Percentiles rank a stretch among this genome's conserved stretches.
These are phyloP conservation scores for Agapornis roseicollis DNA, from an alignment of 2,113 vertebrate species.

Conservation along the genomic window DNA sequence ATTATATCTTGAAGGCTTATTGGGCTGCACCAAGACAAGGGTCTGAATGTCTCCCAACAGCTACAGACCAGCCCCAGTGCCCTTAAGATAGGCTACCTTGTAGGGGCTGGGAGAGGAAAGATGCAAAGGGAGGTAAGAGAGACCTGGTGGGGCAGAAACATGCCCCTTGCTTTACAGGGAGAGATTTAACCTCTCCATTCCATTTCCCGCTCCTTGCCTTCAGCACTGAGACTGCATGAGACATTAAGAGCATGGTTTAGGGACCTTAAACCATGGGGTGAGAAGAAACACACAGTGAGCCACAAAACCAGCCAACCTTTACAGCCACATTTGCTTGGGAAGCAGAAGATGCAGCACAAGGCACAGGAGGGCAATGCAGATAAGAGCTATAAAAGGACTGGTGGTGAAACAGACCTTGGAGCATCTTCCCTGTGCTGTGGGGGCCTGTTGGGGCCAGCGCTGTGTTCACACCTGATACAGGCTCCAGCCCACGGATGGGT, in stretches of 20 bases:
- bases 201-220: background rate
- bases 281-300: background rate
- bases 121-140: background rate
- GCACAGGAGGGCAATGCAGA: background rate
- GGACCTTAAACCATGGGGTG: background rate
- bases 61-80: background rate
- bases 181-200: background rate
- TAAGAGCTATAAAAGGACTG: background rate
- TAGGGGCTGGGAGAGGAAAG: background rate
- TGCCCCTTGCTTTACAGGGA: accelerated
- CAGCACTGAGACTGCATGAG: background rate
- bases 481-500: slow-evolving; percentile 12
- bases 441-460: background rate
- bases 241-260: too few species aligned
- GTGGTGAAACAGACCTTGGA: background rate
- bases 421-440: background rate
- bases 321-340: background rate
- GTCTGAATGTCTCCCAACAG: too few species aligned
- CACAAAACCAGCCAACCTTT: accelerated
- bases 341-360: accelerated
- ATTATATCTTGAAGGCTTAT: background rate
- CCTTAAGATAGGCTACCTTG: background rate
- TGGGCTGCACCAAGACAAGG: background rate
- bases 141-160: background rate
- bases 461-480: slow-evolving; percentile 54